phyloP scores from a whole-genome alignment of 1,140 invertebrate genomes.

The Hylaeus anthracinus region DNA sequence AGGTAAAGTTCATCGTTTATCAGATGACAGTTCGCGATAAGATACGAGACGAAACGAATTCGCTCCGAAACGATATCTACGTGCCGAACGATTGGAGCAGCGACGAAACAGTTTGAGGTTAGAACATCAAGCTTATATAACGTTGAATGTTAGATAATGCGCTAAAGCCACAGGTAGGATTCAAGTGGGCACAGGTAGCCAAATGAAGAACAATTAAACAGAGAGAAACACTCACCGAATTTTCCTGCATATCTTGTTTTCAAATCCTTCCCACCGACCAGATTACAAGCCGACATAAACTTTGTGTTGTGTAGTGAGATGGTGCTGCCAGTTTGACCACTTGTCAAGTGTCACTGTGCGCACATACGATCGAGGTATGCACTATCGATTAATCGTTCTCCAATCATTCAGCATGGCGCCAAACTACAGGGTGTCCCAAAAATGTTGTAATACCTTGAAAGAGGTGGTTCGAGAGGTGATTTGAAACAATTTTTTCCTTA shows the following conservation, averaged over 20 bases:
- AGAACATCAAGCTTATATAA: conserved; percentile 55
- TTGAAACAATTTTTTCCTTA: no score
- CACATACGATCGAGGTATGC: not conserved
- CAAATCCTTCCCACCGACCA: conserved; percentile 33
- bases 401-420: not conserved
- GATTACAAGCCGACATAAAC: not conserved
- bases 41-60: conserved; percentile 40
- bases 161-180: not conserved
- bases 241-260: conserved; percentile 66
- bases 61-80: not conserved
- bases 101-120: conserved; percentile 45
- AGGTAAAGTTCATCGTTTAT: conserved; percentile 34
- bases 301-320: not conserved
- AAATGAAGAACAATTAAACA: not conserved
- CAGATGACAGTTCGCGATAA: conserved; percentile 41
- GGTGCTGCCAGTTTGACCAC: conserved; percentile 14
- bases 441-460: not conserved
- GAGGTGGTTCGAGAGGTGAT: no score
- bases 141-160: not conserved
- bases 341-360: not conserved
- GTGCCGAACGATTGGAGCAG: not conserved
- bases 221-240: conserved; percentile 49
- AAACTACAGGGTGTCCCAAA: not conserved
- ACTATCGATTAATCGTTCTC: conserved; percentile 16
- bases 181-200: not conserved